Conservation (phyloP, 2,113 vertebrate species). For the cat (Felis catus) region F.catus_Fca126_mat1.0 CM031416.1:60012001-60012500, state of each 20-base stretch:
- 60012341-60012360: not conserved
- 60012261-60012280: not conserved
- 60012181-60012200: not conserved
- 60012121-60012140: no score
- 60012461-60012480: not conserved
- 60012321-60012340: not conserved
- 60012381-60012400: not conserved
- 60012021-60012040: no score
- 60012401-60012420: not conserved
- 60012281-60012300: not conserved
- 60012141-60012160: no score
- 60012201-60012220: not conserved
- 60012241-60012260: not conserved
- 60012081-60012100: no score
- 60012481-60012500: not conserved
- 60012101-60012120: no score
- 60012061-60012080: no score
- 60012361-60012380: not conserved
- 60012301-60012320: not conserved
- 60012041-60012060: no score
- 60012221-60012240: not conserved
- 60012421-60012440: not conserved
- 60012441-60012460: not conserved
- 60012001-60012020: no score
- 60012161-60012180: no score